Conservation (phyloP, 2,113 vertebrate species). For the Esox niger region DNA sequence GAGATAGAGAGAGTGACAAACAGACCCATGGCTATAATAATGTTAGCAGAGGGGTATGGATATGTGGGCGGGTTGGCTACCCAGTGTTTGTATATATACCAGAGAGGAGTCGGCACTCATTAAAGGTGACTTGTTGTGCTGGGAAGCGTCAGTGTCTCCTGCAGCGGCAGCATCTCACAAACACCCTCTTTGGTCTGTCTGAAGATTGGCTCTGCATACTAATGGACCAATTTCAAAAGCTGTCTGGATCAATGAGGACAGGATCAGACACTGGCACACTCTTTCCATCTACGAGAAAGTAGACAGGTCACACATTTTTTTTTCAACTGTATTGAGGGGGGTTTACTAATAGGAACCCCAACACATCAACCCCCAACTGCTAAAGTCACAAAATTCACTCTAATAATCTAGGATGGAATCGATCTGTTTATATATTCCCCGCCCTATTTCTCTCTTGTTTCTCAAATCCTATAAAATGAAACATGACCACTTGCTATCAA, state of each 20-base stretch:
- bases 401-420: too few species aligned
- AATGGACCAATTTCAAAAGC: not conserved
- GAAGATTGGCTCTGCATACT: not conserved
- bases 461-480: too few species aligned
- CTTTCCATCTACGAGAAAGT: not conserved
- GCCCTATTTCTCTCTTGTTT: too few species aligned
- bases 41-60: not conserved
- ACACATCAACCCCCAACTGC: not conserved
- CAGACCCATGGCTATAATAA: too few species aligned
- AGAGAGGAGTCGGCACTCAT: not conserved
- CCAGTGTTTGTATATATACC: not conserved
- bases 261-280: slow-evolving; percentile 1
- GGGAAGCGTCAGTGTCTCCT: not conserved
- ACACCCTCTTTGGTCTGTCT: slow-evolving; percentile 1
- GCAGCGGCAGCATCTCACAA: slow-evolving; percentile 1
- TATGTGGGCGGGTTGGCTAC: not conserved
- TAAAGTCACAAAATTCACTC: not conserved
- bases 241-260: not conserved
- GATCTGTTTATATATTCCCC: too few species aligned
- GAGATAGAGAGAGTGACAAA: too few species aligned
- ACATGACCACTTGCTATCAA: too few species aligned
- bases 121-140: slow-evolving; percentile 2
- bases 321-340: not conserved
- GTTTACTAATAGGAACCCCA: not conserved
- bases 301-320: not conserved